phyloP scores from a whole-genome alignment of 2,113 vertebrate genomes.

The Ctenomys sociabilis region DNA sequence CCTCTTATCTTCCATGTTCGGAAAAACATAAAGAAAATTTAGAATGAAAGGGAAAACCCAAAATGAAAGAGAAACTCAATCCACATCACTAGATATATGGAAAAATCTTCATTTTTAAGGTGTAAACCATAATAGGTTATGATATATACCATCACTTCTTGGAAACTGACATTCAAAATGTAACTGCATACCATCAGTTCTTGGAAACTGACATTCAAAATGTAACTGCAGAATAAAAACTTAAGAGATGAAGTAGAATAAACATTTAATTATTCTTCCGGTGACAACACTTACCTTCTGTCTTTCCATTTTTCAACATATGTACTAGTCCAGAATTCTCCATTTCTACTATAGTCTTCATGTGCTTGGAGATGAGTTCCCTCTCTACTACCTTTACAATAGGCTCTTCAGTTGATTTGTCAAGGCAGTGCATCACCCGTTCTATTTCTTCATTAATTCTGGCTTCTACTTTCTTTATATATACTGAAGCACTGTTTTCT shows the following conservation, averaged over 20 bases:
- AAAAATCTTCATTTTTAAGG: background rate
- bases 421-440: conserved; percentile 98
- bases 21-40: conserved; percentile 11
- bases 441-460: conserved; percentile 99
- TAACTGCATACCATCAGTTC: no score
- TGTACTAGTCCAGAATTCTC: conserved; percentile 99
- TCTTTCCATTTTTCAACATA: conserved; percentile 99
- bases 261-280: conserved; percentile 23
- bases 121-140: background rate
- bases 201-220: background rate
- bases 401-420: conserved; percentile 98
- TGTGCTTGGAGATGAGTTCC: conserved; percentile 99
- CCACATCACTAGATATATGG: conserved; percentile 9
- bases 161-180: background rate
- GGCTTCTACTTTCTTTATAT: conserved; percentile 99
- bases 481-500: conserved; percentile 99
- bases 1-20: background rate
- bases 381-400: conserved; percentile 99
- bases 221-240: background rate
- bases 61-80: background rate
- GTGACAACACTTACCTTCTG: conserved; percentile 90
- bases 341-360: conserved; percentile 99
- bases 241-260: background rate
- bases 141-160: background rate
- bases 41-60: background rate